Evolutionary conservation across 2,797 vertebrate genomes (phyloP).

Genomic region (Micropoecilia bifurca): DNA sequence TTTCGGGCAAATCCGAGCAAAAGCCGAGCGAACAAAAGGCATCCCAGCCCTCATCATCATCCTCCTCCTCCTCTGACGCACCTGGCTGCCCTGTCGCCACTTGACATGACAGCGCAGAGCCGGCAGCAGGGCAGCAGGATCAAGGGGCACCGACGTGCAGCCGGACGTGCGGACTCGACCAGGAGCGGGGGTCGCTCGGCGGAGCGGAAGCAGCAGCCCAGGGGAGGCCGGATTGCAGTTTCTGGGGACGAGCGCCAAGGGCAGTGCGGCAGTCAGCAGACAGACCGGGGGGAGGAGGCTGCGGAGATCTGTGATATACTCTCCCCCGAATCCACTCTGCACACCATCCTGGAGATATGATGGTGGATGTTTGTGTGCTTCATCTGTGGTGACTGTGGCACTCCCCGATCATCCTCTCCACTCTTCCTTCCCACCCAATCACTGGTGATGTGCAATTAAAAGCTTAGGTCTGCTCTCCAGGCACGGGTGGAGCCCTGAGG

Average conservation of each 20-base stretch:
- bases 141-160: constrained; percentile 82
- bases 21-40: constrained; percentile 76
- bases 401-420: constrained; percentile 25
- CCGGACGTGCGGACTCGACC: constrained; percentile 78
- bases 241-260: constrained; percentile 84
- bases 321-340: constrained; percentile 60
- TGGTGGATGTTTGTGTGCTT: constrained; percentile 44
- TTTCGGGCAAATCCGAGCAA: constrained; percentile 56
- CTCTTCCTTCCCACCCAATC: constrained; percentile 42
- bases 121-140: constrained; percentile 76
- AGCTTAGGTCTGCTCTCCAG: constrained; percentile 68
- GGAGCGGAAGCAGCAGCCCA: constrained; percentile 69
- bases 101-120: constrained; percentile 86
- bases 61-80: constrained; percentile 72
- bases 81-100: constrained; percentile 79
- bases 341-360: constrained; percentile 54
- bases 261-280: constrained; percentile 84
- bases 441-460: constrained; percentile 68
- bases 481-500: constrained; percentile 73
- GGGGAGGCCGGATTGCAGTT: constrained; percentile 80
- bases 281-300: constrained; percentile 80
- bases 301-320: constrained; percentile 76
- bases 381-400: constrained; percentile 61
- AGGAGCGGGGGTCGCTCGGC: constrained; percentile 64
- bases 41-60: constrained; percentile 54